A percentile compares a stretch with the other conserved stretches of the same genome.
These are phyloP conservation scores for Amblyopsis rosae DNA, from an alignment of 2,113 vertebrate genomes.

Conservation along the genomic window DNA sequence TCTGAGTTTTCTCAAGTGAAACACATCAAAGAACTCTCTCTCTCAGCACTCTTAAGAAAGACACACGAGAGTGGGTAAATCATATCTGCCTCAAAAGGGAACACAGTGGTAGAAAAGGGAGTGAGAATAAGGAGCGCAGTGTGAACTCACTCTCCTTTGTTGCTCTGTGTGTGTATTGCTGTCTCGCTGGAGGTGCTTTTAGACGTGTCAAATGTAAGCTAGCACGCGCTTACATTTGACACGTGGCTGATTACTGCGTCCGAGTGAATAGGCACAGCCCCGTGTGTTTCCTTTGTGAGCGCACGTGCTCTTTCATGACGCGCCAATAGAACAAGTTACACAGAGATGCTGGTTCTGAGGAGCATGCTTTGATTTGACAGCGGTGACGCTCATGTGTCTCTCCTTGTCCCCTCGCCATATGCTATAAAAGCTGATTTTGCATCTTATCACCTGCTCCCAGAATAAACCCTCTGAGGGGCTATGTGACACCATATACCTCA, in stretches of 20 bases:
- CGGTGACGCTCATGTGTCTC: slow-evolving; percentile 31
- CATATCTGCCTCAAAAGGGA: slow-evolving; percentile 60
- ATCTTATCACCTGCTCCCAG: slow-evolving; percentile 46
- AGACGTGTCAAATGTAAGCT: neutral
- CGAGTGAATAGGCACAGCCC: neutral
- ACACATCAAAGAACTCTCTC: slow-evolving; percentile 63
- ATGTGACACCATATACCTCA: slow-evolving; percentile 52
- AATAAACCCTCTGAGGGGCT: slow-evolving; percentile 41
- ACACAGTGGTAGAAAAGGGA: slow-evolving; percentile 42
- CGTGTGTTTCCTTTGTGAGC: neutral
- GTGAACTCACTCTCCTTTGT: slow-evolving; percentile 52
- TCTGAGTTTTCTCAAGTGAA: slow-evolving; percentile 51
- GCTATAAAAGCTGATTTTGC: slow-evolving; percentile 54
- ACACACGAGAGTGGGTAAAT: slow-evolving; percentile 62
- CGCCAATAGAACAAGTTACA: slow-evolving; percentile 6
- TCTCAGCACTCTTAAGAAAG: slow-evolving; percentile 56
- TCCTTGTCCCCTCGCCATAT: slow-evolving; percentile 42
- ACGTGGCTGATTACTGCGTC: neutral
- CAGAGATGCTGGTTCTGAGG: slow-evolving; percentile 32
- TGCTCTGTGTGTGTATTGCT: neutral
- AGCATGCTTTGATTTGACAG: slow-evolving; percentile 45
- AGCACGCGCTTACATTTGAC: slow-evolving; percentile 5
- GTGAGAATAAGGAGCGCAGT: slow-evolving; percentile 47
- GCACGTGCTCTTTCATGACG: neutral
- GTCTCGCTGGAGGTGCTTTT: neutral